These are phyloP conservation scores for Mythimna impura DNA, from an alignment of 2,888 invertebrate species.

Conservation along the genomic window DNA sequence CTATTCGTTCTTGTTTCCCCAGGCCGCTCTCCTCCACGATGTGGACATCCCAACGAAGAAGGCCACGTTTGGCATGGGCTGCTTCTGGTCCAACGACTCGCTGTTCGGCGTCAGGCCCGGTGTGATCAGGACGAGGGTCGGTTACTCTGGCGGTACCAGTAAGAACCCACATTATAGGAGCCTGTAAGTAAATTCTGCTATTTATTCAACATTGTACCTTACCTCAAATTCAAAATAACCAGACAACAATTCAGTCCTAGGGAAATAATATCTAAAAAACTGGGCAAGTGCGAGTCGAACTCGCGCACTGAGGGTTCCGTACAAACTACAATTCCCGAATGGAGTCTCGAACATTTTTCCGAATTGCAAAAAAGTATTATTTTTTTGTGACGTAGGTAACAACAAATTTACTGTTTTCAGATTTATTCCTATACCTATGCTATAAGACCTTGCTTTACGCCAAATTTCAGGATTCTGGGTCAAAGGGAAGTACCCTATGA, in stretches of 20 bases:
- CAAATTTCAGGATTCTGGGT: too few relatives aligned
- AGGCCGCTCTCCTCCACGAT: slow-evolving; percentile 91
- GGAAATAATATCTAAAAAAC: background rate
- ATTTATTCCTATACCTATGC: too few relatives aligned
- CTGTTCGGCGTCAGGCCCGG: slow-evolving; percentile 93
- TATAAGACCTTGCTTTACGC: too few relatives aligned
- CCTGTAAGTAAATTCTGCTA: slow-evolving; percentile 92
- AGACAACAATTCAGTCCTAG: background rate
- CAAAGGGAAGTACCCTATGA: too few relatives aligned
- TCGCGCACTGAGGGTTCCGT: too few relatives aligned
- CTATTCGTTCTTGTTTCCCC: slow-evolving; percentile 22
- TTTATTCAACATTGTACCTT: background rate
- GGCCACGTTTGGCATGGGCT: slow-evolving; percentile 98
- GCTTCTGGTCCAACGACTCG: slow-evolving; percentile 98
- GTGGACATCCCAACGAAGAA: slow-evolving; percentile 92
- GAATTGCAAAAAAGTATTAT: too few relatives aligned
- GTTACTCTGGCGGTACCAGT: slow-evolving; percentile 97
- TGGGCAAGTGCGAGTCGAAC: too few relatives aligned
- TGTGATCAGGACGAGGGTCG: slow-evolving; percentile 97
- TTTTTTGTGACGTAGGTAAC: too few relatives aligned
- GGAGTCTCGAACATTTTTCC: too few relatives aligned
- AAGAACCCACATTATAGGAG: slow-evolving; percentile 95
- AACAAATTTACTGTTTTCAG: too few relatives aligned
- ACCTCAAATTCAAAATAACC: background rate
- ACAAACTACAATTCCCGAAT: too few relatives aligned